Percentiles rank a stretch among this genome's conserved stretches.
Evolutionary conservation across 1,140 invertebrate genomes (phyloP).

Genomic region (Philopotamus ludificatus): DNA sequence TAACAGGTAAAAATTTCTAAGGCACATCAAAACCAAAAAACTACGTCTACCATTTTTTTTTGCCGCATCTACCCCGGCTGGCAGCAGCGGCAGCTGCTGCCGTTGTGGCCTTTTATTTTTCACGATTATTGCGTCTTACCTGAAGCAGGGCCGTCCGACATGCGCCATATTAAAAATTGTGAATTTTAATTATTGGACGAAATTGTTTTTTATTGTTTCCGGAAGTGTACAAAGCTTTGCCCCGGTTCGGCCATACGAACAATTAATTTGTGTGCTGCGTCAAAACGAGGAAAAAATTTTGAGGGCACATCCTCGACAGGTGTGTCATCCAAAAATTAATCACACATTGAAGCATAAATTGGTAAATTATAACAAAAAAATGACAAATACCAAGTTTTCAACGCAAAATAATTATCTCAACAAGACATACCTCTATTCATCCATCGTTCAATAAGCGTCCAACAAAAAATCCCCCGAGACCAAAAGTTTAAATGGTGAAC

Average conservation of each 20-base stretch:
- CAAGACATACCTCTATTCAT: too few species aligned
- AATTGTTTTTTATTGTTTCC: constrained; percentile 39
- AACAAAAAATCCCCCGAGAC: too few species aligned
- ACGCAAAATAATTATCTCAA: too few species aligned
- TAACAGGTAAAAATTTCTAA: background rate
- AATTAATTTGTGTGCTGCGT: background rate
- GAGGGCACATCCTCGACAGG: too few species aligned
- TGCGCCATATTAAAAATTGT: too few species aligned
- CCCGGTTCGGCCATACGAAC: background rate
- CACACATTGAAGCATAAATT: background rate
- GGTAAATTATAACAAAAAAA: background rate
- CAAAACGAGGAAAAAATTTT: too few species aligned
- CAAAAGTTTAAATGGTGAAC: too few species aligned
- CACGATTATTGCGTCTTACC: background rate
- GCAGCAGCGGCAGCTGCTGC: constrained; percentile 6
- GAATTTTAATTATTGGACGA: too few species aligned
- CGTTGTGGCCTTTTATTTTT: constrained; percentile 3
- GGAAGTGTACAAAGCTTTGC: constrained; percentile 2
- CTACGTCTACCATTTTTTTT: background rate
- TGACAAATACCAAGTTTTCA: background rate
- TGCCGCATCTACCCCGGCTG: background rate
- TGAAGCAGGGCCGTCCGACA: constrained; percentile 30
- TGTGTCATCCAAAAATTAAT: background rate
- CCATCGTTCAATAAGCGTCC: too few species aligned
- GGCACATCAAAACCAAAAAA: background rate